Evolutionary conservation across 2,797 vertebrate genomes (phyloP).

Genomic region (Thalassophryne amazonica): DNA sequence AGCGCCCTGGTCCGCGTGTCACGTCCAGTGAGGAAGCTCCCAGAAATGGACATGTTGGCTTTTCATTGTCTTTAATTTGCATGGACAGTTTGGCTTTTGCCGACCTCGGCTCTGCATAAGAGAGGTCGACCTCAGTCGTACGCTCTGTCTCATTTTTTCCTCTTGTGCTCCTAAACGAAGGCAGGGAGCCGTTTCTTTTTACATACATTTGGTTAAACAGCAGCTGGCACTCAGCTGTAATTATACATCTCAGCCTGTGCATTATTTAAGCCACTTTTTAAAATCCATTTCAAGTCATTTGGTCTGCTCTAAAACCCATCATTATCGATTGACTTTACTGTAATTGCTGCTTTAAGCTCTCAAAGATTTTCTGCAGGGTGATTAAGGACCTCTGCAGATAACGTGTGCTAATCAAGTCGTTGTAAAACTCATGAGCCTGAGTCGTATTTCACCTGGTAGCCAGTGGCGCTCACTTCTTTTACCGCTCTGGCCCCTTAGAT

Average conservation of each 20-base stretch:
- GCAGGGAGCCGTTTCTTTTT: slow-evolving; percentile 31
- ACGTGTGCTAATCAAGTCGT: slow-evolving; percentile 53
- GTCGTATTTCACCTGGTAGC: slow-evolving; percentile 56
- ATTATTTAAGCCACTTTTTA: slow-evolving; percentile 79
- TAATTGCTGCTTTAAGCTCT: slow-evolving; percentile 76
- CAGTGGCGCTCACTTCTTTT: too few relatives aligned
- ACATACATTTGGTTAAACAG: slow-evolving; percentile 71
- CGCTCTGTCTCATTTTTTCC: slow-evolving; percentile 11
- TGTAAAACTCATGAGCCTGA: slow-evolving; percentile 47
- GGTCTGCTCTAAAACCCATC: slow-evolving; percentile 69
- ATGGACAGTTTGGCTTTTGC: slow-evolving; percentile 55
- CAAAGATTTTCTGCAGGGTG: slow-evolving; percentile 75
- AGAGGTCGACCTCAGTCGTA: slow-evolving; percentile 39
- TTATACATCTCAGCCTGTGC: slow-evolving; percentile 66
- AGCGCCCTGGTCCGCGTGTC: slow-evolving; percentile 11
- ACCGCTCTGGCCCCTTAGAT: slow-evolving; percentile 9
- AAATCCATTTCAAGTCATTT: slow-evolving; percentile 78
- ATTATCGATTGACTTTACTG: slow-evolving; percentile 78
- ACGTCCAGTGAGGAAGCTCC: slow-evolving; percentile 26
- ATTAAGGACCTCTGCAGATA: slow-evolving; percentile 62
- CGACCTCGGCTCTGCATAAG: slow-evolving; percentile 37
- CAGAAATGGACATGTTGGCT: slow-evolving; percentile 29
- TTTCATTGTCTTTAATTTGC: slow-evolving; percentile 50
- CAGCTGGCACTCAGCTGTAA: slow-evolving; percentile 55
- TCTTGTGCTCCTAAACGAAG: slow-evolving; percentile 1